These are phyloP conservation scores for Heliconius ethilla DNA, from an alignment of 2,888 invertebrate genomes.

Conservation along the genomic window DNA sequence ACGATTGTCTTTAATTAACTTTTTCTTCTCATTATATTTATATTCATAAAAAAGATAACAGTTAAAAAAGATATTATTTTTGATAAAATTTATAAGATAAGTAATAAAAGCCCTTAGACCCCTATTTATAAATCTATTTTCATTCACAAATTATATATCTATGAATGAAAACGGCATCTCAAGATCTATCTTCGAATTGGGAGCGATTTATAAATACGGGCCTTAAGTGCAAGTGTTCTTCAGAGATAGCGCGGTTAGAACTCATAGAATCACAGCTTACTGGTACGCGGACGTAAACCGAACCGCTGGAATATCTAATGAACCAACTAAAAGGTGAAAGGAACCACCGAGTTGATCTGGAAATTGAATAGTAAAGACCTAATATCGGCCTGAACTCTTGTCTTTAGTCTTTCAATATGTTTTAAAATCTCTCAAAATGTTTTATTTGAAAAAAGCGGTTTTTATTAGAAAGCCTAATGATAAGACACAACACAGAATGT, in stretches of 20 bases:
- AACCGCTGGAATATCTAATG: constrained; percentile 38
- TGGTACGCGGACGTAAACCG: constrained; percentile 27
- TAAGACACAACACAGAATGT: too few relatives aligned
- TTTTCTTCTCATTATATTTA: too few relatives aligned
- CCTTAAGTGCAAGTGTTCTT: constrained; percentile 38
- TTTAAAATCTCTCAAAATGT: neutral
- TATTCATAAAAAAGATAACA: neutral
- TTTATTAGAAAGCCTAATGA: too few relatives aligned
- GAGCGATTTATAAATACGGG: neutral
- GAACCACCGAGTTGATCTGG: constrained; percentile 17
- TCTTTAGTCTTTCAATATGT: neutral
- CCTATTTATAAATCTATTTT: too few relatives aligned
- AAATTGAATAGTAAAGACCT: constrained; percentile 24
- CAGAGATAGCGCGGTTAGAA: constrained; percentile 40
- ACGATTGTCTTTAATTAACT: too few relatives aligned
- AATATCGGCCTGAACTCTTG: neutral
- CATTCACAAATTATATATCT: too few relatives aligned
- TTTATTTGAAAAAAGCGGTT: neutral
- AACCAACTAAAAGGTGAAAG: constrained; percentile 26
- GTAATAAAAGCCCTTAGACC: too few relatives aligned
- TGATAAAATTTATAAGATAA: neutral
- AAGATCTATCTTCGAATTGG: too few relatives aligned
- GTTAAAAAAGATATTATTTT: neutral
- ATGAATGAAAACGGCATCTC: too few relatives aligned
- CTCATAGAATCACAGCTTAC: constrained; percentile 31